Evolutionary conservation across 2,113 vertebrate species (phyloP), one percentile per base, ranked within the genome.

Genomic region (Cacatua alba): DNA sequence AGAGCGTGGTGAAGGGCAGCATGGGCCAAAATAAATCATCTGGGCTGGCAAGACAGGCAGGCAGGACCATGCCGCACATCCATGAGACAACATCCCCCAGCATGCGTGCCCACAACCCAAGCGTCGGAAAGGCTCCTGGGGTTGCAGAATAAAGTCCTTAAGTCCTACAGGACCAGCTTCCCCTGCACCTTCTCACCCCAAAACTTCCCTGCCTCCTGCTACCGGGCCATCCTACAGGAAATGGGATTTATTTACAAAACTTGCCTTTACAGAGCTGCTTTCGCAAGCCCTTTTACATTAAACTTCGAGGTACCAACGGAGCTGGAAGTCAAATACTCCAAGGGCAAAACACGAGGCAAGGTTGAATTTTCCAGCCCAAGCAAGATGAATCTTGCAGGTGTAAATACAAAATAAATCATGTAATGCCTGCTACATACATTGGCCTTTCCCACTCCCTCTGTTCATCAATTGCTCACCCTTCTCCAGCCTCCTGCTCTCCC

Each of bases 41-140:
- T 55, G 31, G 39, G 60, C 35, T 91, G 51, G 48, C 10, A 48
- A 65, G 39, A 65, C 0, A 0, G 64, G 84, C 49, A 51, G 35
- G 48, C 17, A 83, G 82, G 49, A 35, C 71, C 37, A 83, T 0
- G 3, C 5, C 41, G 39, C 10, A 6, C 0, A 0, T 31, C 51
- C 3, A 5, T 0, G 1, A 68, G 9, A 67, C 51, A 57, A 41
- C 0, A 0, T 43, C 5, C 48, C 53, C 37, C 31, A 31, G 33
- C 25, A 10, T 0, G 0, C 13, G 17, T 28, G 31, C 44, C 63
- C 11, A 3, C 35, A 44, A 59, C 57, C 33, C 21, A 13, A 74
- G 43, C 35, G 51, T 87, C 79, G 44, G 39, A 75, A 75, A 84
- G 35, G 51, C 10, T 68, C 19, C 69, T 28, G n/a, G 15, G 4